phyloP scores from a whole-genome alignment of 2,888 invertebrate species.

The Xylota segnis region DNA sequence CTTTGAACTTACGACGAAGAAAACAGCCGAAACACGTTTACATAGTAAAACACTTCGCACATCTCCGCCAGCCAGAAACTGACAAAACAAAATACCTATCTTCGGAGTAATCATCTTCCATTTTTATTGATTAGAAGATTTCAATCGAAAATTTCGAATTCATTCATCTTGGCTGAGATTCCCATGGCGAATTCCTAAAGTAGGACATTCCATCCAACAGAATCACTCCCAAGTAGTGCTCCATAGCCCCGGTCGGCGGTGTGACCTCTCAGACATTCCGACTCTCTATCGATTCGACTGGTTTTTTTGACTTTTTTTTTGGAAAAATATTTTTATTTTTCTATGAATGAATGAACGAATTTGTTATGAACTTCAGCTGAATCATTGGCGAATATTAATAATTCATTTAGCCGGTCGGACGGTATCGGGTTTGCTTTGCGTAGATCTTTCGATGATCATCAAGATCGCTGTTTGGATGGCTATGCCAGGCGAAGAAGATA shows the following conservation, averaged over 20 bases:
- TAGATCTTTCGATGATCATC: conserved; percentile 6
- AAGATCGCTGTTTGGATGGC: neutral
- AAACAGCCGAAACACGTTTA: neutral
- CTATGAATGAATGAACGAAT: conserved; percentile 56
- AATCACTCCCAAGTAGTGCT: conserved; percentile 38
- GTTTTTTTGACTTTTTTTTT: conserved; percentile 25
- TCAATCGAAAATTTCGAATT: conserved; percentile 20
- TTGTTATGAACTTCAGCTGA: conserved; percentile 41
- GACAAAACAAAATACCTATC: neutral
- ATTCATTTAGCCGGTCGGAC: conserved; percentile 32
- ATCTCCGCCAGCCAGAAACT: neutral
- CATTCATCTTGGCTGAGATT: conserved; percentile 33
- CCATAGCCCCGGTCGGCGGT: conserved; percentile 10
- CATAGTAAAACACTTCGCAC: neutral
- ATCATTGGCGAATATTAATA: conserved; percentile 54
- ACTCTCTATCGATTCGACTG: conserved; percentile 31
- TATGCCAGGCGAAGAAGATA: conserved; percentile 28
- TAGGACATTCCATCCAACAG: conserved; percentile 43
- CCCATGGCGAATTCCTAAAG: conserved; percentile 26
- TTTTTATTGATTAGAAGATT: conserved; percentile 32
- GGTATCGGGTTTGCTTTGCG: neutral
- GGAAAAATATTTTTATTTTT: conserved; percentile 1
- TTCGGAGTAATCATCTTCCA: neutral
- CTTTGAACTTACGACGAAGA: neutral
- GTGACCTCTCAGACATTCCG: conserved; percentile 40